Percentiles rank a stretch among this genome's conserved stretches.
Evolutionary conservation across 2,888 invertebrate species (phyloP).

Genomic region (Rhodophaea formosa): DNA sequence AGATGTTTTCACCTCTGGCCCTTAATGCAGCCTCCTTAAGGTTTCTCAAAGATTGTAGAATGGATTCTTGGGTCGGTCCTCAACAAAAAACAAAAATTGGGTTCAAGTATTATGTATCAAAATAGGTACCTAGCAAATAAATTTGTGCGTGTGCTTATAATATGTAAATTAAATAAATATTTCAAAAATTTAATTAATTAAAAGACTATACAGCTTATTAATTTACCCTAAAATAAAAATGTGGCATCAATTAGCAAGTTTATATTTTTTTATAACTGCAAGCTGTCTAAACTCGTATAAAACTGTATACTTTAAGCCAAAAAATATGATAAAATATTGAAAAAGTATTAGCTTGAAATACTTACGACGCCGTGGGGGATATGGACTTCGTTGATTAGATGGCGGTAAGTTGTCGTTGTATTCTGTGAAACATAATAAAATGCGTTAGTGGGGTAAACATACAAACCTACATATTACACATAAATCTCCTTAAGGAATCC

Average conservation of each 20-base stretch:
- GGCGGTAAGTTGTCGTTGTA: slow-evolving; percentile 93
- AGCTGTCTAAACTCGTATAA: slow-evolving; percentile 8
- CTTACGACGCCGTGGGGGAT: slow-evolving; percentile 92
- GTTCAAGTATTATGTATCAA: slow-evolving; percentile 43
- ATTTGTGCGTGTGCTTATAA: slow-evolving; percentile 16
- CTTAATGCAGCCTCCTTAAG: slow-evolving; percentile 62
- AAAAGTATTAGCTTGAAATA: slow-evolving; percentile 38
- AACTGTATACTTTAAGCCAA: neutral
- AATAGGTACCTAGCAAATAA: slow-evolving; percentile 4
- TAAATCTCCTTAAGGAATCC: no score
- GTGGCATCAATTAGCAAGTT: slow-evolving; percentile 2
- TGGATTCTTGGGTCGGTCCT: slow-evolving; percentile 65
- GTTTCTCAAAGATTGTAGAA: slow-evolving; percentile 64
- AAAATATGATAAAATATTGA: neutral
- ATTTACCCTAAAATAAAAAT: slow-evolving; percentile 6
- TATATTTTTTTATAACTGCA: neutral
- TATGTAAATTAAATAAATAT: slow-evolving; percentile 2
- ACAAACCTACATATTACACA: neutral
- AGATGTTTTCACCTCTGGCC: slow-evolving; percentile 56
- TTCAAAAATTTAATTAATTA: neutral
- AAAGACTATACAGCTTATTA: slow-evolving; percentile 3
- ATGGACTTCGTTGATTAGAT: slow-evolving; percentile 92
- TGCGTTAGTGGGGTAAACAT: slow-evolving; percentile 26
- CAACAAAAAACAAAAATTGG: slow-evolving; percentile 52
- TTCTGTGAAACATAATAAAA: slow-evolving; percentile 79